A percentile compares a stretch with the other conserved stretches of the same genome.
phyloP scores from a whole-genome alignment of 2,113 vertebrate genomes.

The Gavia stellata region DNA sequence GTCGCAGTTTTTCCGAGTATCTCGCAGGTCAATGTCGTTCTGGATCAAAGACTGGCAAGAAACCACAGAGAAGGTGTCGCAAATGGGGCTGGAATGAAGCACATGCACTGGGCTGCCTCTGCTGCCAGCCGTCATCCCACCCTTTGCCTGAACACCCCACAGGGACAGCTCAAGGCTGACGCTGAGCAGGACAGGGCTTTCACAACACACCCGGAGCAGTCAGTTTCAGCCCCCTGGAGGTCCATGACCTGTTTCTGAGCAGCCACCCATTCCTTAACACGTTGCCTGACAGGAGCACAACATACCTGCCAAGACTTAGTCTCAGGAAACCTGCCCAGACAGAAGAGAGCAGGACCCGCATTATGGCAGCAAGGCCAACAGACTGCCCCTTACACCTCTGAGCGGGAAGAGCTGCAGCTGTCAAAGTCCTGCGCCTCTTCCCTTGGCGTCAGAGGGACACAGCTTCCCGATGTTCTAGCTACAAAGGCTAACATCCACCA shows the following conservation, averaged over 20 bases:
- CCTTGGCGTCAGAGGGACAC: background rate
- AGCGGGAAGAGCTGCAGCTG: background rate
- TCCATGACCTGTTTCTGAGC: background rate
- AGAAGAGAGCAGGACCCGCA: background rate
- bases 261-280: background rate
- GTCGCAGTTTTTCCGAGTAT: conserved; percentile 87
- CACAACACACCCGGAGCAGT: background rate
- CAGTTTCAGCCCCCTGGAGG: background rate
- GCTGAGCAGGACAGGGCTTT: background rate
- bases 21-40: conserved; percentile 88
- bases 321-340: background rate
- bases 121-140: background rate
- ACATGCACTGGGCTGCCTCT: background rate
- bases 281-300: background rate
- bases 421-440: background rate
- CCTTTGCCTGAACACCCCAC: background rate
- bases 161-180: background rate
- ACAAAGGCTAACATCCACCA: background rate
- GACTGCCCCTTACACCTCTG: background rate
- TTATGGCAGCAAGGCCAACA: background rate
- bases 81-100: background rate
- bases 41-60: conserved; percentile 85
- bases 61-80: background rate
- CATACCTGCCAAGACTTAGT: background rate
- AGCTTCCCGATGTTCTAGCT: background rate